Conservation (phyloP, 1,140 invertebrate genomes). For the Hirudo medicinalis region DNA sequence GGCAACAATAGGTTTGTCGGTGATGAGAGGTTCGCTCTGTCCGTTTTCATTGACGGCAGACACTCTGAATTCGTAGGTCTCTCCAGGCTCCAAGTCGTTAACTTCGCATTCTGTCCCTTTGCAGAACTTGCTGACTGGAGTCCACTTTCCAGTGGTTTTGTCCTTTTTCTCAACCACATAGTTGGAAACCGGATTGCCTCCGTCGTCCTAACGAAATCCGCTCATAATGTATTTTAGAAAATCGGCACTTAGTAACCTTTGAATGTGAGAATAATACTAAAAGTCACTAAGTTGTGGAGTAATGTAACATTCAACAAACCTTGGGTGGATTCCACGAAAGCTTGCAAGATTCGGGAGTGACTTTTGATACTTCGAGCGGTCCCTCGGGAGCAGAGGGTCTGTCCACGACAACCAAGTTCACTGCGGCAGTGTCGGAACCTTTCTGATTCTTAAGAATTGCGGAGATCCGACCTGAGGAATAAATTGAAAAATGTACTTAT, state of each 20-base stretch:
- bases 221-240: no score
- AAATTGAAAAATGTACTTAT: no score
- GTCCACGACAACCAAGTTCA: conserved; percentile 66
- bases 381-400: conserved; percentile 70
- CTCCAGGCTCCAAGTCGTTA: conserved; percentile 80
- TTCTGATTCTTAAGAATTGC: conserved; percentile 68
- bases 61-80: conserved; percentile 83
- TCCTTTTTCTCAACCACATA: conserved; percentile 96
- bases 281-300: no score
- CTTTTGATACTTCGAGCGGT: conserved; percentile 76
- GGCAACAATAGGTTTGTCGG: conserved; percentile 69
- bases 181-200: conserved; percentile 88
- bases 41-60: conserved; percentile 96
- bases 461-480: conserved; percentile 38
- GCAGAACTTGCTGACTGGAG: conserved; percentile 83
- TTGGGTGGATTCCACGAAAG: conserved; percentile 78
- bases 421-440: conserved; percentile 72
- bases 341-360: conserved; percentile 87
- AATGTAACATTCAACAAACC: conserved; percentile 24
- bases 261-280: not conserved
- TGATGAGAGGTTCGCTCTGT: conserved; percentile 76
- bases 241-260: not conserved
- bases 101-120: conserved; percentile 83
- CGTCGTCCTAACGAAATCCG: conserved; percentile 58
- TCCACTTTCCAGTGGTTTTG: conserved; percentile 69